Conservation (phyloP, 2,797 vertebrate genomes). For the Phrynocephalus forsythii region DNA sequence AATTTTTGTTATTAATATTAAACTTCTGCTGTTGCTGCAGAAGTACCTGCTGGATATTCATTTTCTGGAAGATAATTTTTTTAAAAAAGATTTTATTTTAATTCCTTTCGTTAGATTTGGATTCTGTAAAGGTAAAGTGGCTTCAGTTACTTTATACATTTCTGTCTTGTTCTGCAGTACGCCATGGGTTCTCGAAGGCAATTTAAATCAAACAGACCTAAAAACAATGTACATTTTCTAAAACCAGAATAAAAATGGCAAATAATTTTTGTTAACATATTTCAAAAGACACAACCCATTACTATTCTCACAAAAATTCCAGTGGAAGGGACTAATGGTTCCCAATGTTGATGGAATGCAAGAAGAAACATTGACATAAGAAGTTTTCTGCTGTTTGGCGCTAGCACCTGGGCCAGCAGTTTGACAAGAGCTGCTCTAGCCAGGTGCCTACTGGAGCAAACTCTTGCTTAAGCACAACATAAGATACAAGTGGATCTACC, state of each 20-base stretch:
- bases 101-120: neutral
- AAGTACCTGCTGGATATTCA: neutral
- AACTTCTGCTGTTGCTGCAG: neutral
- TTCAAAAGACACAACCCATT: neutral
- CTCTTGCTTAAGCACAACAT: no score
- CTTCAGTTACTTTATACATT: neutral
- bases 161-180: neutral
- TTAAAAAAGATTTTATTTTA: neutral
- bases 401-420: no score
- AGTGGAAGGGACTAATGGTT: neutral
- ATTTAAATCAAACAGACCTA: constrained; percentile 17
- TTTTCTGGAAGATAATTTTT: neutral
- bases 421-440: neutral
- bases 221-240: neutral
- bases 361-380: neutral
- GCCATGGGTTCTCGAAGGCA: neutral
- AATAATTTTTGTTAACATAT: neutral
- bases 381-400: neutral
- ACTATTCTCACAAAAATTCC: neutral
- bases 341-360: neutral
- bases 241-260: neutral
- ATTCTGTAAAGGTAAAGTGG: constrained; percentile 2
- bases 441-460: no score
- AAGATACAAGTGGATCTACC: no score
- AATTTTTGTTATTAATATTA: constrained; percentile 28